Evolutionary conservation across 2,113 vertebrate species (phyloP).

Genomic region (Gasterosteus nipponicus): DNA sequence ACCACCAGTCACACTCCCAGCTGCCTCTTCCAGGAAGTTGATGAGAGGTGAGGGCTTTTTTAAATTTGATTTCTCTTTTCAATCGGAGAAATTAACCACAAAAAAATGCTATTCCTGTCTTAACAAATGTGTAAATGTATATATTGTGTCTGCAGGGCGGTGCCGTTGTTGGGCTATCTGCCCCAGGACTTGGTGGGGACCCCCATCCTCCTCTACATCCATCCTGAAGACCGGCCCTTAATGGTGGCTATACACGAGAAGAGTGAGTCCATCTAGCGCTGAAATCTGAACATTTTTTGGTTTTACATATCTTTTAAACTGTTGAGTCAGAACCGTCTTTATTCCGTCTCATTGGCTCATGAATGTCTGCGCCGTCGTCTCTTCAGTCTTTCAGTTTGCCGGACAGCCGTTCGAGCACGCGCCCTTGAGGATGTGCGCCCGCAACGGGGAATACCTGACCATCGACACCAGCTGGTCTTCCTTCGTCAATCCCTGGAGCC

Average conservation of each 20-base stretch:
- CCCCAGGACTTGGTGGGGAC: slow-evolving; percentile 91
- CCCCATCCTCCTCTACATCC: slow-evolving; percentile 86
- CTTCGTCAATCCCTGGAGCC: slow-evolving; percentile 93
- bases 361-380: background rate
- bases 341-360: background rate
- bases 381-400: slow-evolving; percentile 87
- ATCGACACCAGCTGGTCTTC: slow-evolving; percentile 95
- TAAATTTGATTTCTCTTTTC: background rate
- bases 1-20: slow-evolving; percentile 91
- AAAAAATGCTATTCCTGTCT: background rate
- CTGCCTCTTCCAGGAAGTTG: slow-evolving; percentile 92
- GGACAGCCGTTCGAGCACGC: slow-evolving; percentile 90
- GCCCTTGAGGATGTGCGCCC: slow-evolving; percentile 88
- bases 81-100: too few species aligned
- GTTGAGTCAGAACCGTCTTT: too few species aligned
- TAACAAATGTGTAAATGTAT: background rate
- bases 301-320: too few species aligned
- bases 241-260: slow-evolving; percentile 94
- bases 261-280: slow-evolving; percentile 78
- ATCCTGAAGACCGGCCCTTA: slow-evolving; percentile 89
- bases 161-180: slow-evolving; percentile 89
- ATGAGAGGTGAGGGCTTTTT: slow-evolving; percentile 82
- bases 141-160: slow-evolving; percentile 79
- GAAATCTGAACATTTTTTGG: background rate
- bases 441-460: slow-evolving; percentile 90